Evolutionary conservation across 2,797 vertebrate genomes (phyloP), one percentile per base, ranked within the genome.

Genomic region (Nasua narica): DNA sequence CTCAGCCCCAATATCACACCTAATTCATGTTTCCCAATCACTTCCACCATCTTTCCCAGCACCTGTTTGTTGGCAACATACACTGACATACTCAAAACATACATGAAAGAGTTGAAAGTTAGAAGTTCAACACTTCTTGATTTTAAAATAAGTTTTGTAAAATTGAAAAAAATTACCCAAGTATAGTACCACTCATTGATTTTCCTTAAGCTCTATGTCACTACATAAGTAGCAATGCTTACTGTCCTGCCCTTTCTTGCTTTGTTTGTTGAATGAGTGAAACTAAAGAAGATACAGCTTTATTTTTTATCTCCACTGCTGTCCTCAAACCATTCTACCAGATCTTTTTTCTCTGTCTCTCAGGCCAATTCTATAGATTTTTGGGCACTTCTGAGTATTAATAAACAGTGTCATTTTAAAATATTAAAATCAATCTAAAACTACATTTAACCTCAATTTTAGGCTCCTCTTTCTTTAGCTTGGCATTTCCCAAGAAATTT

Each of bases 201-300:
- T 95, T 93, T 67, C 69, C 65, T 81, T 93, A 81, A 88, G 25
- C 27, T 88, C 82, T 54, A 23, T 76, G 72, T 82, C 78, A 74
- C 29, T 58, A 6, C 65, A 40, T 82, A 70, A 91, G 79, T 25
- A 92, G 56, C 77, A 56, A 15, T 92, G 77, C 81, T 96, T 95
- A 81, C 81, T 58, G 50, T 46, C 32, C 88, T 96, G 76, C 92
- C 35, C 69, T 87, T 83, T 91, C 74, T 84, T 84, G n/a, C 5
- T 48, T 96, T 96, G 40, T 92, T 93, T 92, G 92, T 91, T 79
- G 76, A 93, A 87, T 58, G 69, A 87, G 52, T 78, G 95, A 48
- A 85, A 79, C 72, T 70, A 93, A 95, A 40, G 56, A 93, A 12
- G n/a, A 81, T 88, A 82, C 8, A 83, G 35, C 4, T 76, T 89